Conservation (phyloP, 2,888 invertebrate genomes). For the Rhingia rostrata region DNA sequence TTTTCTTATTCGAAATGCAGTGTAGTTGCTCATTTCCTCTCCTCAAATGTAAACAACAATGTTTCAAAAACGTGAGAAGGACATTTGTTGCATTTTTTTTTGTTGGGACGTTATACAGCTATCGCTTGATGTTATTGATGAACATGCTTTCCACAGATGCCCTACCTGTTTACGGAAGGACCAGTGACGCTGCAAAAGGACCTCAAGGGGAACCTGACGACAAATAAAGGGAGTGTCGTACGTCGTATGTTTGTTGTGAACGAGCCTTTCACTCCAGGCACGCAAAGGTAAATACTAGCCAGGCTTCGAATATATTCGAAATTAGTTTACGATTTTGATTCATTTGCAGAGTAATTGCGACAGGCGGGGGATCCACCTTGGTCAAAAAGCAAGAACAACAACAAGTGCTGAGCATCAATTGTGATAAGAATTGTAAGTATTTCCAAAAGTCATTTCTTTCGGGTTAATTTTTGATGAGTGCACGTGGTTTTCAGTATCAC, state of each 20-base stretch:
- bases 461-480: too few relatives aligned
- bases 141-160: conserved; percentile 79
- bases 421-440: conserved; percentile 83
- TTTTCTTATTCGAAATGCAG: conserved; percentile 72
- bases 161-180: conserved; percentile 83
- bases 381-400: conserved; percentile 82
- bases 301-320: neutral
- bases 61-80: neutral
- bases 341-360: conserved; percentile 81
- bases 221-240: conserved; percentile 82
- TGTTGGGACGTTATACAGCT: neutral
- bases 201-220: conserved; percentile 81
- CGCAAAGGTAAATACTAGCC: conserved; percentile 80
- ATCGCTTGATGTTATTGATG: neutral
- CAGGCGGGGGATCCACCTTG: conserved; percentile 81
- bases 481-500: too few relatives aligned
- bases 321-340: neutral
- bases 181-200: conserved; percentile 83
- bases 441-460: conserved; percentile 12
- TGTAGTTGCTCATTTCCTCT: conserved; percentile 7
- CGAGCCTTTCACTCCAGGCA: conserved; percentile 81
- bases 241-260: conserved; percentile 83
- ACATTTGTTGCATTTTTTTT: conserved; percentile 16
- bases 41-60: conserved; percentile 14
- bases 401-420: conserved; percentile 83